Evolutionary conservation across 2,888 invertebrate genomes (phyloP).

Genomic region (Xiphydria camelus): DNA sequence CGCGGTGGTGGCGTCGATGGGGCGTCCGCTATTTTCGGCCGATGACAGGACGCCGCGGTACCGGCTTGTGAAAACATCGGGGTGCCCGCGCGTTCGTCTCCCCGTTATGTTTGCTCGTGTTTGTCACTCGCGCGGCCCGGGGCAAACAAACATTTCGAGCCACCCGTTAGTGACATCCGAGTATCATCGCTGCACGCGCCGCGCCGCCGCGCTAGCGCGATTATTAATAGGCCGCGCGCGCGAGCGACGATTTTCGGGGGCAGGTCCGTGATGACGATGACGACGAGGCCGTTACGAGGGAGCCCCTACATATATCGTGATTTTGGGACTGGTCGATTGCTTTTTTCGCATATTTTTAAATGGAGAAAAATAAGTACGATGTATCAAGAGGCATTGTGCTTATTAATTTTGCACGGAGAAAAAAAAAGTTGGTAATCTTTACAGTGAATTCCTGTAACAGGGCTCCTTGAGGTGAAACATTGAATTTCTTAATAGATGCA

Average conservation of each 20-base stretch:
- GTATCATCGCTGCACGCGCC: slow-evolving; percentile 19
- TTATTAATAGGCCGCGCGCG: slow-evolving; percentile 34
- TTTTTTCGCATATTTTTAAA: slow-evolving; percentile 18
- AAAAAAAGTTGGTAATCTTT: too few species aligned
- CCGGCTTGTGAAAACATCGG: slow-evolving; percentile 39
- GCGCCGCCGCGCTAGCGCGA: slow-evolving; percentile 29
- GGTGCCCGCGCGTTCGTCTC: slow-evolving; percentile 19
- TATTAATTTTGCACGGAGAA: too few species aligned
- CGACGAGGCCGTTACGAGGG: background rate
- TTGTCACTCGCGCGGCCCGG: slow-evolving; percentile 47
- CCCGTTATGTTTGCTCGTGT: slow-evolving; percentile 31
- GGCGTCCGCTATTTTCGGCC: slow-evolving; percentile 29
- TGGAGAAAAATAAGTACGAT: too few species aligned
- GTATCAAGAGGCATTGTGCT: too few species aligned
- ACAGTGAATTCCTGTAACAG: too few species aligned
- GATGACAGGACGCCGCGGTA: slow-evolving; percentile 1
- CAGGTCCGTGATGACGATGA: background rate
- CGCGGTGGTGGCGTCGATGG: too few species aligned
- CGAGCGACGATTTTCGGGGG: background rate
- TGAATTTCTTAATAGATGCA: too few species aligned
- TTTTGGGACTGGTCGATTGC: slow-evolving; percentile 1
- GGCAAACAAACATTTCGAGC: slow-evolving; percentile 48
- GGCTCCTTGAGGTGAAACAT: too few species aligned
- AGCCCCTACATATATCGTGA: slow-evolving; percentile 3
- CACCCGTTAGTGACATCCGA: slow-evolving; percentile 40